Percentiles rank a stretch among this genome's conserved stretches.
phyloP scores from a whole-genome alignment of 2,113 vertebrate genomes.

The Speoplatyrhinus poulsoni region DNA sequence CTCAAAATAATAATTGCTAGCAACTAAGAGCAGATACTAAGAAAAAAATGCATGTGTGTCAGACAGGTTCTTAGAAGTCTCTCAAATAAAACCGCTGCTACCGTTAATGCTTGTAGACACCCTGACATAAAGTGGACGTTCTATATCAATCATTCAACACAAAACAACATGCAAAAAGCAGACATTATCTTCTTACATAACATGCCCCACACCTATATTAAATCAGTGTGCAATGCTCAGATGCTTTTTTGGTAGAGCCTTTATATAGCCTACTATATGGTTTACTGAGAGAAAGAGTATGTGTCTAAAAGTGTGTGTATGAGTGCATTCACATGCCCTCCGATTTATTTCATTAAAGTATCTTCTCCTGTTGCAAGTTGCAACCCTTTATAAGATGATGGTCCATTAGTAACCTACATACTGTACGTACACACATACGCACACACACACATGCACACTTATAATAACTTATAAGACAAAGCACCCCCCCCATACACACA shows the following conservation, averaged over 20 bases:
- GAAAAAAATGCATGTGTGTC: neutral
- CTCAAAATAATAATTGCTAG: too few species aligned
- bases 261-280: too few species aligned
- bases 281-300: neutral
- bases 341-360: neutral
- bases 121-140: too few species aligned
- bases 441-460: neutral
- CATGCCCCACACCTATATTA: neutral
- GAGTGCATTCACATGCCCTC: neutral
- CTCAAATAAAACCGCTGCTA: too few species aligned
- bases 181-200: too few species aligned
- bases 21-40: too few species aligned
- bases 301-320: neutral
- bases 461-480: too few species aligned
- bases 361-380: constrained; percentile 3
- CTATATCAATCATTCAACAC: too few species aligned
- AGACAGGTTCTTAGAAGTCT: too few species aligned
- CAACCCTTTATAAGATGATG: neutral
- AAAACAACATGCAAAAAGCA: too few species aligned
- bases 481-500: neutral
- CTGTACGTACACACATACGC: neutral
- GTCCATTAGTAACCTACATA: constrained; percentile 7
- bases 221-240: neutral
- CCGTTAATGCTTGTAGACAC: too few species aligned
- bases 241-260: too few species aligned